phyloP scores from a whole-genome alignment of 35 echinoderm and acorn worm species.

The Hemicentrotus pulcherrimus region DNA sequence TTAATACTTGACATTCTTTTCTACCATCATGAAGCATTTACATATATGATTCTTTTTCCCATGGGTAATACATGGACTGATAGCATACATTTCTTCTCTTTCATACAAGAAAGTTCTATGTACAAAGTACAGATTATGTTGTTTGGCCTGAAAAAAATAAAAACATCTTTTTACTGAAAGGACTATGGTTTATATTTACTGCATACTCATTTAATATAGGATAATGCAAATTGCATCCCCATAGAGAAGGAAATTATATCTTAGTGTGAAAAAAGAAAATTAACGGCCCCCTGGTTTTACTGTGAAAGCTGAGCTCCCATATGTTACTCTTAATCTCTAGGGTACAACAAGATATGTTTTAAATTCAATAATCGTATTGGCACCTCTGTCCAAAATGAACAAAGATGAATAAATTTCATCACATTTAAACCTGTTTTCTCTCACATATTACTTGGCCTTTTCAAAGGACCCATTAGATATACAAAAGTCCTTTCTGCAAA shows the following conservation, averaged over 20 bases:
- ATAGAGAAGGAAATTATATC: background rate
- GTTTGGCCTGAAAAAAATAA: background rate
- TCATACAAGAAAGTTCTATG: background rate
- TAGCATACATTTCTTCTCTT: background rate
- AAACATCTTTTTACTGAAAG: background rate
- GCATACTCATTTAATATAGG: background rate
- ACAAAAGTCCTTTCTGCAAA: too few relatives aligned
- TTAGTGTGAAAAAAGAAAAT: too few relatives aligned
- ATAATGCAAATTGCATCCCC: background rate
- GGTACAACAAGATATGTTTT: too few relatives aligned
- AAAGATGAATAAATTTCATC: too few relatives aligned
- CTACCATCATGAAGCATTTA: background rate
- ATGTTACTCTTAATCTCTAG: too few relatives aligned
- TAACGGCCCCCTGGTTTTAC: too few relatives aligned
- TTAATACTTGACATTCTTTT: background rate
- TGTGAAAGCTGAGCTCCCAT: too few relatives aligned
- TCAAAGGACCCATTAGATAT: too few relatives aligned
- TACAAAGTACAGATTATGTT: background rate
- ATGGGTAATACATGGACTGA: too few relatives aligned
- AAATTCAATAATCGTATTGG: too few relatives aligned
- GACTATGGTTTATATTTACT: background rate
- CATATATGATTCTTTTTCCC: background rate
- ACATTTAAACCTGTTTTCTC: too few relatives aligned
- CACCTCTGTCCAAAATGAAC: too few relatives aligned
- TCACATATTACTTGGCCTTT: background rate